phyloP scores from a whole-genome alignment of 92 coral and sea anemone genomes.

The Epizoanthus ramosus region DNA sequence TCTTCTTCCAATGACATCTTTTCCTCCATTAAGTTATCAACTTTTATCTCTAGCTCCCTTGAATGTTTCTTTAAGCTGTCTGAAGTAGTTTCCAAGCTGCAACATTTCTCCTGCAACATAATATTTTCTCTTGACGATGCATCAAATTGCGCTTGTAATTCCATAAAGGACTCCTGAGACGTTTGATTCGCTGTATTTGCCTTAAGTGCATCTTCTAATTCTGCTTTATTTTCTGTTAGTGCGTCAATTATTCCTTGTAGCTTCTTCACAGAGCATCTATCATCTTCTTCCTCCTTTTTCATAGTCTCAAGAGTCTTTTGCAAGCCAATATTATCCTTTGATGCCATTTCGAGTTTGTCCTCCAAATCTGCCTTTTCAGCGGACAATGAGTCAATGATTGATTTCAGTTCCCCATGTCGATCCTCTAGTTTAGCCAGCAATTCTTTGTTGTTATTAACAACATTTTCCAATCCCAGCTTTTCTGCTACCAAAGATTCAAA shows the following conservation, averaged over 20 bases:
- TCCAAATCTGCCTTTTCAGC: background rate
- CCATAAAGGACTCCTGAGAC: background rate
- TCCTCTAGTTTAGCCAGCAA: too few species aligned
- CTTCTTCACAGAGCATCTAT: background rate
- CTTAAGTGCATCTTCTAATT: too few species aligned
- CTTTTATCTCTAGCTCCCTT: background rate
- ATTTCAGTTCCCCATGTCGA: background rate
- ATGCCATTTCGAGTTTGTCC: background rate
- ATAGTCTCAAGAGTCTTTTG: background rate
- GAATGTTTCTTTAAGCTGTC: slow-evolving; percentile 13
- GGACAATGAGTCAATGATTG: background rate
- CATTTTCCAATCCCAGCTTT: background rate
- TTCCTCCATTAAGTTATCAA: background rate
- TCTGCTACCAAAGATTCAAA: slow-evolving; percentile 4
- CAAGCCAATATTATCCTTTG: background rate
- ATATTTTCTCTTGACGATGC: background rate
- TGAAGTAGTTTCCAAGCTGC: background rate
- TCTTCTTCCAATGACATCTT: slow-evolving; percentile 8
- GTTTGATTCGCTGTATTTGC: too few species aligned
- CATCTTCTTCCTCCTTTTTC: background rate
- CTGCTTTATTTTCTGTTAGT: too few species aligned
- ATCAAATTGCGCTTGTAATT: background rate
- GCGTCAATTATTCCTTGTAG: background rate
- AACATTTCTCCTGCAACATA: background rate
- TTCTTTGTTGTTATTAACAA: background rate